Base-by-base conservation (phyloP, 2,797 vertebrate genomes). In the Distichodus sexfasciatus region DNA sequence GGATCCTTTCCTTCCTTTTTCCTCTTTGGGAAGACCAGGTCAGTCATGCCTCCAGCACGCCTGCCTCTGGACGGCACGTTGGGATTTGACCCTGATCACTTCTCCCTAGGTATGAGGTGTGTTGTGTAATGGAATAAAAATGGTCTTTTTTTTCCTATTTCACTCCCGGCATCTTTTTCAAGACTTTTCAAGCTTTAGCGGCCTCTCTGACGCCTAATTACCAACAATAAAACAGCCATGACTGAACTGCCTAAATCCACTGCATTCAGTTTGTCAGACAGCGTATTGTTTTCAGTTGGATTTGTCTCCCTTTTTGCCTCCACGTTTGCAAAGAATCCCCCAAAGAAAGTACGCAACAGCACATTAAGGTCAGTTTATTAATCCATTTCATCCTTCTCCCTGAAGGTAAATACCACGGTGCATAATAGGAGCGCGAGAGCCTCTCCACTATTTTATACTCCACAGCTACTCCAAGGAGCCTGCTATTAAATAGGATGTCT, bases 321-420 rank as follows among this genome's bases (percentile, higher is more conserved):
- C 66, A 31, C 77, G 84, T 76, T 77, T 83, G 74, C 83, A 81
- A 79, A 82, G 77, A 76, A 72, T 81, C 76, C 87, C 81, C 82
- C 53, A 64, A 66, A 82, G 80, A 85, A 81, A 58, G 71, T 71
- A 76, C 72, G 53, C 79, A 76, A 66, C 68, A 77, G 83, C 74
- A 75, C 83, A 86, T 87, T 85, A 85, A 77, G 79, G 81, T 73
- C 72, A 66, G 83, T 74, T 89, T 90, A 90, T 90, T 90, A 90
- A 88, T 89, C 84, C 86, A 87, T 92, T 92, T 89, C 86, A 89
- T 90, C 86, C 88, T 73, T 72, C 58, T 68, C 77, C 86, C 85
- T 60, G 73, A 66, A 87, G 87, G 84, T 80, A 70, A 74, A 76
- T 66, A 8, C 72, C 75, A 79, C 83, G 78, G 81, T 74, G 82